phyloP scores from a whole-genome alignment of 2,797 vertebrate species.

The Malurus splendens region DNA sequence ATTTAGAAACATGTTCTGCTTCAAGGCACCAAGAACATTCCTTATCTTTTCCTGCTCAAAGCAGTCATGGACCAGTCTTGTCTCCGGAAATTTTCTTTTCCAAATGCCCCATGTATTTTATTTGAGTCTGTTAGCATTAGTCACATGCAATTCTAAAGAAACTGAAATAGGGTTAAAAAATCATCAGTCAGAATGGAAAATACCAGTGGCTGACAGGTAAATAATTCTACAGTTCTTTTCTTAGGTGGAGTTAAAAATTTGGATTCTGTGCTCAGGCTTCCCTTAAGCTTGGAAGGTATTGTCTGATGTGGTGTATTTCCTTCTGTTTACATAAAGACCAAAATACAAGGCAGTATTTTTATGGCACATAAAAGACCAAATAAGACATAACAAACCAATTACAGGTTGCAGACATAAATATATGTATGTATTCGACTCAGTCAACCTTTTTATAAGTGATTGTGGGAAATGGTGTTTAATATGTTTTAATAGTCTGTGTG shows the following conservation, averaged over 20 bases:
- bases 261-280: background rate
- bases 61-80: background rate
- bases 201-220: background rate
- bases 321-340: background rate
- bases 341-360: background rate
- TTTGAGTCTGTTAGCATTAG: background rate
- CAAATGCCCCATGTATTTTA: background rate
- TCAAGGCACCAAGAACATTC: background rate
- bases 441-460: background rate
- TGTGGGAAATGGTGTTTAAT: background rate
- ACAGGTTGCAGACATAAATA: background rate
- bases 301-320: background rate
- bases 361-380: background rate
- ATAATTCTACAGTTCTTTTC: background rate
- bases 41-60: conserved; percentile 19
- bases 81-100: conserved; percentile 21
- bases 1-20: conserved; percentile 7
- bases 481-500: background rate
- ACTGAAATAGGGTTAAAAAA: background rate
- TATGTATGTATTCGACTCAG: background rate
- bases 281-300: background rate
- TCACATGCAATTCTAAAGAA: background rate
- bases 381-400: background rate
- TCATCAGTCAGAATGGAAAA: background rate
- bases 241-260: background rate